Percentiles rank a stretch among this genome's conserved stretches.
These are phyloP conservation scores for Diplogasteroides magnus DNA, from an alignment of 1,140 invertebrate genomes.

Conservation along the genomic window DNA sequence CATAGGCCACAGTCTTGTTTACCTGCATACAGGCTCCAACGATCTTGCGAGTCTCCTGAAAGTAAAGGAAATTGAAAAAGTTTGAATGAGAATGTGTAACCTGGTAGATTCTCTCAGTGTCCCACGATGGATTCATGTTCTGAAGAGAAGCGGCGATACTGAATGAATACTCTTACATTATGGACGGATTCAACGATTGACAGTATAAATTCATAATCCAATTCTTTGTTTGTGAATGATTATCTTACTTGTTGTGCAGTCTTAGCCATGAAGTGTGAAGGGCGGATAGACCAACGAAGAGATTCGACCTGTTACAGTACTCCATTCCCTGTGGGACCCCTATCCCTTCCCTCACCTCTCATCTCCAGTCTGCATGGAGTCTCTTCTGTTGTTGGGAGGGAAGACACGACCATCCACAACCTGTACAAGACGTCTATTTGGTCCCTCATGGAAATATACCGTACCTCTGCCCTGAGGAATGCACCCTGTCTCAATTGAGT, in stretches of 20 bases:
- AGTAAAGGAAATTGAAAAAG: not conserved
- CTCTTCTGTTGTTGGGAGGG: constrained; percentile 26
- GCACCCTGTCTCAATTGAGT: constrained; percentile 18
- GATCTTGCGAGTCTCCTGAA: constrained; percentile 69
- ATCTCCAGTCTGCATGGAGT: constrained; percentile 29
- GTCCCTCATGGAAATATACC: not conserved
- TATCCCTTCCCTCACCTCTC: constrained; percentile 10
- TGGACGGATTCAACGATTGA: too few relatives aligned
- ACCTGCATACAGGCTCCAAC: constrained; percentile 79
- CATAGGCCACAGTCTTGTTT: not conserved
- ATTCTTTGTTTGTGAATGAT: too few relatives aligned
- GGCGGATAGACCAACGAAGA: constrained; percentile 37
- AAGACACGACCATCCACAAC: constrained; percentile 27
- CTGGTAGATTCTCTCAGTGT: constrained; percentile 19
- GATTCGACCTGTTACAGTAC: not conserved
- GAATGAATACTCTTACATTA: too few relatives aligned
- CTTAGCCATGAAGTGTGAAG: constrained; percentile 33
- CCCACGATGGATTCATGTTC: constrained; percentile 33
- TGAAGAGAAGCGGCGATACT: constrained; percentile 29
- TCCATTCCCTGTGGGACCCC: not conserved
- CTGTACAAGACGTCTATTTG: constrained; percentile 4
- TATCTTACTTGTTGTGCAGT: constrained; percentile 29
- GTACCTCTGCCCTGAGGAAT: constrained; percentile 26
- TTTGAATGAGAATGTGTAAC: not conserved
- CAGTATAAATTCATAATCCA: too few relatives aligned